Conservation (phyloP, 2,113 vertebrate species). For the Halichoerus grypus region DNA sequence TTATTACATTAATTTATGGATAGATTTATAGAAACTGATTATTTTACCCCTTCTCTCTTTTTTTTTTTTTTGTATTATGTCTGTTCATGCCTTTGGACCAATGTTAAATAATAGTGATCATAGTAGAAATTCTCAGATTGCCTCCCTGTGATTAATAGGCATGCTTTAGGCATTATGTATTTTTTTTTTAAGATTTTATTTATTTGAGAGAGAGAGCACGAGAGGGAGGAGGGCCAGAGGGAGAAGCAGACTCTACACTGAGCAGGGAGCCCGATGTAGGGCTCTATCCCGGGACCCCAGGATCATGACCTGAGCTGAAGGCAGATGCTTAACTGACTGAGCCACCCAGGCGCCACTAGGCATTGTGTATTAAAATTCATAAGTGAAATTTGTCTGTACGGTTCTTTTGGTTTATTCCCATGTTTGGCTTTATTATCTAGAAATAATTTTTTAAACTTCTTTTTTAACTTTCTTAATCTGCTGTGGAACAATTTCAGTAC, state of each 20-base stretch:
- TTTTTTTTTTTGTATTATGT: background rate
- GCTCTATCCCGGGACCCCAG: background rate
- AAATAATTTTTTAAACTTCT: background rate
- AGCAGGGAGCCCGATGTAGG: no score
- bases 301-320: background rate
- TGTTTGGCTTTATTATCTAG: background rate
- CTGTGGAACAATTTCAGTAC: conserved; percentile 7
- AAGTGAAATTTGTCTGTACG: background rate
- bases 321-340: no score
- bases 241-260: no score
- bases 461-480: background rate
- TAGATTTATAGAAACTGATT: background rate
- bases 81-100: background rate
- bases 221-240: no score
- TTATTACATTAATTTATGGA: background rate
- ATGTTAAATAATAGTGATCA: background rate
- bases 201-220: background rate
- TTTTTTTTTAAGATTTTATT: background rate
- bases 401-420: background rate
- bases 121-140: background rate
- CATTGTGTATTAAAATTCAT: background rate
- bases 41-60: background rate
- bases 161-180: background rate
- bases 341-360: no score
- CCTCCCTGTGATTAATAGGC: background rate